These are phyloP conservation scores for Eupithecia centaureata DNA, from an alignment of 2,888 invertebrate genomes.

Conservation along the genomic window DNA sequence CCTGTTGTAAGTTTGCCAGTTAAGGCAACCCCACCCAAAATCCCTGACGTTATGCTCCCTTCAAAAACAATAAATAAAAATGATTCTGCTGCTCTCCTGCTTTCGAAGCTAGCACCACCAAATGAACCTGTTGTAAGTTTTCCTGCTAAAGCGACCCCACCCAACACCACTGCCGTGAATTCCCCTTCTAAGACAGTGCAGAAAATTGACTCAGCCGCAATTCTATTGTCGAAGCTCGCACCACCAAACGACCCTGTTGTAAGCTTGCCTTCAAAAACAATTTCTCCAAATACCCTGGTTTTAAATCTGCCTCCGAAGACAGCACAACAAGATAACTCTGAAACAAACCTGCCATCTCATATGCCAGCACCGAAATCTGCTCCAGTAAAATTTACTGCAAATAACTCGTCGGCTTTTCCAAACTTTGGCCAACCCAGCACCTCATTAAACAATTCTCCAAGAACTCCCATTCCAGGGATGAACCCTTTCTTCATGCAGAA, in stretches of 20 bases:
- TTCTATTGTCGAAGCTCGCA: background rate
- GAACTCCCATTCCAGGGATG: background rate
- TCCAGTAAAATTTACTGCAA: background rate
- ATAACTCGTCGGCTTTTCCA: background rate
- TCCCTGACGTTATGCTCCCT: too few relatives aligned
- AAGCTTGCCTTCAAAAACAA: background rate
- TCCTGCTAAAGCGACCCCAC: background rate
- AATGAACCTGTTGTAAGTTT: conserved; percentile 1
- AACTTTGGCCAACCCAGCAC: background rate
- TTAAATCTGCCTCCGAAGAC: background rate
- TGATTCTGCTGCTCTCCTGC: background rate
- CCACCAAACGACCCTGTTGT: background rate
- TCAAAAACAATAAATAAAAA: background rate
- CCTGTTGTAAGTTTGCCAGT: background rate
- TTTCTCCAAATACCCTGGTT: background rate
- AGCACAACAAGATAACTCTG: background rate
- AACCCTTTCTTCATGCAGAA: background rate
- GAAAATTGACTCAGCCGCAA: background rate
- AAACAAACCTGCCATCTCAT: background rate
- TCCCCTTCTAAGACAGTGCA: background rate
- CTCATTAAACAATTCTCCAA: conserved; percentile 5
- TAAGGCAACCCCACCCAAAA: background rate
- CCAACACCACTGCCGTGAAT: background rate
- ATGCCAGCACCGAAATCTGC: background rate
- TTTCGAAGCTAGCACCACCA: background rate